These are phyloP conservation scores for Amphipoea lucens DNA, from an alignment of 2,888 invertebrate species.

Conservation along the genomic window DNA sequence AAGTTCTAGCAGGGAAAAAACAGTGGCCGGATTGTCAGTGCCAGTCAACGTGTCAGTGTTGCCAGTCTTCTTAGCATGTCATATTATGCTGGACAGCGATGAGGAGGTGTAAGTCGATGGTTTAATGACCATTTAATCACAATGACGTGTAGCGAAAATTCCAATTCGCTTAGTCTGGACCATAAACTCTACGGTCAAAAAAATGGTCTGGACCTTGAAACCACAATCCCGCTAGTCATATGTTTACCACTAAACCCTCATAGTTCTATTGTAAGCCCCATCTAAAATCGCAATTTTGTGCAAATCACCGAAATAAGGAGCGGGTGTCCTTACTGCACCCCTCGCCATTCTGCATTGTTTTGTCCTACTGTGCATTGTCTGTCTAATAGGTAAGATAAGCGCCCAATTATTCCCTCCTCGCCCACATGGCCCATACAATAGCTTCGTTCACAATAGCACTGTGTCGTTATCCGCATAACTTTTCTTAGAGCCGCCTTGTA, in stretches of 20 bases:
- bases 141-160: not conserved
- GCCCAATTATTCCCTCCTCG: slow-evolving; percentile 58
- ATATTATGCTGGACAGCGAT: not conserved
- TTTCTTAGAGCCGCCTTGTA: slow-evolving; percentile 40
- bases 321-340: slow-evolving; percentile 48
- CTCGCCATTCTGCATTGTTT: slow-evolving; percentile 50
- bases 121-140: not conserved
- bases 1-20: not conserved
- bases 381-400: slow-evolving; percentile 55
- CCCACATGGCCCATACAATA: slow-evolving; percentile 57
- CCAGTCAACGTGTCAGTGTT: not conserved
- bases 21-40: not conserved
- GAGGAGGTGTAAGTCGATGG: not conserved
- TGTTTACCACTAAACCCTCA: slow-evolving; percentile 1
- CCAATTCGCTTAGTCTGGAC: not conserved
- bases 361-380: slow-evolving; percentile 56
- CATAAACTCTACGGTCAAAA: not conserved
- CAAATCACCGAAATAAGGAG: slow-evolving; percentile 41
- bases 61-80: not conserved
- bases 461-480: slow-evolving; percentile 38
- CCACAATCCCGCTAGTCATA: not conserved
- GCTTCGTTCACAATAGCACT: slow-evolving; percentile 51
- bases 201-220: not conserved
- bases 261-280: not conserved
- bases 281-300: slow-evolving; percentile 34